phyloP scores from a whole-genome alignment of 2,797 vertebrate genomes.

The Xiphophorus birchmanni region DNA sequence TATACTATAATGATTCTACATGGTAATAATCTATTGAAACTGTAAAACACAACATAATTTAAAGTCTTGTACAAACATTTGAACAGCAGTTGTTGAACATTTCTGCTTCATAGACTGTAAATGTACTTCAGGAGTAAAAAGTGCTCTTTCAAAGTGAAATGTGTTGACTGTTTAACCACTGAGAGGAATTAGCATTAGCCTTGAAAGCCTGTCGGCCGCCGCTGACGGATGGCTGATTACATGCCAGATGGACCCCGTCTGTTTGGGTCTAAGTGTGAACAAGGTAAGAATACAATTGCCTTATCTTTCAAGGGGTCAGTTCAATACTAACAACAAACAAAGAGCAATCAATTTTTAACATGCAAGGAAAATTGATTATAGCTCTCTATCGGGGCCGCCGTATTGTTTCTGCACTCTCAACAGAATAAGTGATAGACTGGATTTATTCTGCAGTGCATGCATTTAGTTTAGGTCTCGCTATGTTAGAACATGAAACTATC shows the following conservation, averaged over 20 bases:
- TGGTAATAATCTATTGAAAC: not conserved
- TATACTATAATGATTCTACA: not conserved
- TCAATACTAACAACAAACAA: conserved; percentile 1
- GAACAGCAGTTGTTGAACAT: not conserved
- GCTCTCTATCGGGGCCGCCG: not conserved
- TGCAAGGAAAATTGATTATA: not conserved
- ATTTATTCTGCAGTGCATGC: not conserved
- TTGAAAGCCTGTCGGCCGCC: not conserved
- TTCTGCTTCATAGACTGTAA: not conserved
- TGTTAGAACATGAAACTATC: not conserved
- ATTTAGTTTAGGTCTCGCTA: not conserved
- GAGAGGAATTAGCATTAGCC: not conserved
- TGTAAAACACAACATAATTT: not conserved
- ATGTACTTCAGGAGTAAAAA: not conserved
- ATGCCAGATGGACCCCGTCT: not conserved
- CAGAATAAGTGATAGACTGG: not conserved
- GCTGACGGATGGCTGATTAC: conserved; percentile 5
- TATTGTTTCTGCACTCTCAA: not conserved
- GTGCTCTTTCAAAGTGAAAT: not conserved
- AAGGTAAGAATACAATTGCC: not conserved
- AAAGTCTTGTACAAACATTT: not conserved
- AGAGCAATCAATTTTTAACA: not conserved
- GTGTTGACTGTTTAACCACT: not conserved
- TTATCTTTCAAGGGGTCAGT: not conserved
- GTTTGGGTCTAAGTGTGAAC: not conserved